Conservation (phyloP, 2,113 vertebrate genomes). For the Catharus minimus region DNA sequence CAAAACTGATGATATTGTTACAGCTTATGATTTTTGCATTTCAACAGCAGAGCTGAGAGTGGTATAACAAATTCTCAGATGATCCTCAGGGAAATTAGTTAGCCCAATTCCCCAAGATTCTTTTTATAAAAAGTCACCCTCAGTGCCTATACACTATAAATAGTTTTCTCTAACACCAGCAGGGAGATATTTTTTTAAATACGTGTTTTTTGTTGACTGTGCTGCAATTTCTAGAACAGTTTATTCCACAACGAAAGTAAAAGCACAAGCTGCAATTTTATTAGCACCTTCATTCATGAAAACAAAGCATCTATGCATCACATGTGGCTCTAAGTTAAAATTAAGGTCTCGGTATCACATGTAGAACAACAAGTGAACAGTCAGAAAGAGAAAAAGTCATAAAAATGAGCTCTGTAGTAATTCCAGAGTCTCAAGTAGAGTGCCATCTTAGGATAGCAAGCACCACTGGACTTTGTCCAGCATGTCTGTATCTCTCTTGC, state of each 20-base stretch:
- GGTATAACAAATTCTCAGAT: neutral
- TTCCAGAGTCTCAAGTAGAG: neutral
- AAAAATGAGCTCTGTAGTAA: neutral
- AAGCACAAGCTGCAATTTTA: neutral
- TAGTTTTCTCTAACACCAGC: neutral
- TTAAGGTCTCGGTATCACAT: neutral
- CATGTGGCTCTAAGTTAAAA: neutral
- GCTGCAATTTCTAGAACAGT: neutral
- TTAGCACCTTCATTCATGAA: neutral
- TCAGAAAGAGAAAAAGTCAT: neutral
- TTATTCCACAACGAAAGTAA: constrained; percentile 1
- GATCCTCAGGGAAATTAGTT: neutral
- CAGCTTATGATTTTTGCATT: neutral
- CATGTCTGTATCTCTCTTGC: neutral
- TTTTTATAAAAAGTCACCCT: neutral
- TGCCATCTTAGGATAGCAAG: neutral
- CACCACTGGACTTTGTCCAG: neutral
- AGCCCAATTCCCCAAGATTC: neutral
- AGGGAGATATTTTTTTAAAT: neutral
- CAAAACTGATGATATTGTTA: neutral
- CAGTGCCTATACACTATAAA: neutral
- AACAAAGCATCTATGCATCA: neutral
- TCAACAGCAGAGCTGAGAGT: neutral
- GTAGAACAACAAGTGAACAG: neutral
- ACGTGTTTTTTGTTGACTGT: neutral